phyloP scores from a whole-genome alignment of 2,113 vertebrate species.

The Vulpes lagopus region DNA sequence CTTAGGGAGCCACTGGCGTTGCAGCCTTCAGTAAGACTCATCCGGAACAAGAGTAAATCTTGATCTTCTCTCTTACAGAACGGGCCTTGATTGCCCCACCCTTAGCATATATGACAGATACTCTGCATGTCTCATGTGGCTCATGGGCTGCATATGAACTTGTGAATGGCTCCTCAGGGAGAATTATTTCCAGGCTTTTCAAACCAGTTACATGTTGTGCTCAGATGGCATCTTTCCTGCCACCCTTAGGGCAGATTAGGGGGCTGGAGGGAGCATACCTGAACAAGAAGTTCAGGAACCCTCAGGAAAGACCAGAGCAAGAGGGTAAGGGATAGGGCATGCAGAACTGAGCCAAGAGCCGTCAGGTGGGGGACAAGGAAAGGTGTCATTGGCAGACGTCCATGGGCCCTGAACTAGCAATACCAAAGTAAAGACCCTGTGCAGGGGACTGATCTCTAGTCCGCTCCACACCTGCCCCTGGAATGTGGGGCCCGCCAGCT shows the following conservation, averaged over 20 bases:
- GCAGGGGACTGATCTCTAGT: background rate
- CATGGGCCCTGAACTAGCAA: background rate
- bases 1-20: background rate
- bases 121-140: background rate
- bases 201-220: background rate
- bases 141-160: background rate
- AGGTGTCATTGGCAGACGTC: background rate
- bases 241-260: background rate
- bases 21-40: background rate
- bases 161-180: background rate
- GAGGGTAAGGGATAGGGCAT: background rate
- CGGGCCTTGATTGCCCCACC: background rate
- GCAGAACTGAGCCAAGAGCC: background rate
- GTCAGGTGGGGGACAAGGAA: background rate
- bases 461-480: background rate
- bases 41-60: background rate
- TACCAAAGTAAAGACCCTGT: background rate
- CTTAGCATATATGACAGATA: background rate
- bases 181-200: background rate
- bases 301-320: background rate
- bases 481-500: background rate
- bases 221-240: background rate
- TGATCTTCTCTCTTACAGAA: background rate
- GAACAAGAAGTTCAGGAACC: background rate
- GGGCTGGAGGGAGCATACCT: background rate